Evolutionary conservation across 2,888 invertebrate genomes (phyloP).

Genomic region (Mesorhabditis sp.): DNA sequence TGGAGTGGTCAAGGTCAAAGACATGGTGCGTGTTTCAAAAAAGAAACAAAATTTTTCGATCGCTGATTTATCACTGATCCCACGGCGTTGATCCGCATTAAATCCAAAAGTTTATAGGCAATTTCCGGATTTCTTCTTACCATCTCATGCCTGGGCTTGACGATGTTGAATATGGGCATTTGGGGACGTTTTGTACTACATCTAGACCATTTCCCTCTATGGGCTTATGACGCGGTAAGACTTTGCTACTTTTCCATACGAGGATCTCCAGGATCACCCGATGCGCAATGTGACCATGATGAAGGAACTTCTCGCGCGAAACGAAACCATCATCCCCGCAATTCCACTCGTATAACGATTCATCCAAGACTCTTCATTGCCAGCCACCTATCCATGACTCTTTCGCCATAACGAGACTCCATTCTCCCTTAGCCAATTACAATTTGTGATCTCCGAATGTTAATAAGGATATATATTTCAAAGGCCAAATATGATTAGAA

Average conservation of each 20-base stretch:
- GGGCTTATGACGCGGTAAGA: constrained; percentile 18
- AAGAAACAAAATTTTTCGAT: no score
- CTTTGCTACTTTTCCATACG: not conserved
- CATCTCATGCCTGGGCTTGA: constrained; percentile 28
- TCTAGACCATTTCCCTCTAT: constrained; percentile 34
- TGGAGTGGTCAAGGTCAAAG: constrained; percentile 30
- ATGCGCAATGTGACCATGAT: constrained; percentile 16
- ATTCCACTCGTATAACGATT: no score
- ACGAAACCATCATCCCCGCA: no score
- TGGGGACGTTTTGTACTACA: constrained; percentile 33
- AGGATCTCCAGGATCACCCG: constrained; percentile 13
- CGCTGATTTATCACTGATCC: no score
- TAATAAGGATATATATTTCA: no score
- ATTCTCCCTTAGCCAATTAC: no score
- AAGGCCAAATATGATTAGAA: no score
- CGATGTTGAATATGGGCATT: constrained; percentile 26
- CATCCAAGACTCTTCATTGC: no score
- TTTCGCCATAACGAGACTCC: no score
- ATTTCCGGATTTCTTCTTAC: constrained; percentile 33
- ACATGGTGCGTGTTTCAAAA: constrained; percentile 14
- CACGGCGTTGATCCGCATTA: not conserved
- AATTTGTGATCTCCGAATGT: no score
- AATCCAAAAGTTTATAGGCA: constrained; percentile 19
- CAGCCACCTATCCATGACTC: no score
- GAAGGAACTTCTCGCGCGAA: constrained; percentile 4